Base-by-base conservation (phyloP, 2,888 invertebrate species). In the Ennomos quercinarius region DNA sequence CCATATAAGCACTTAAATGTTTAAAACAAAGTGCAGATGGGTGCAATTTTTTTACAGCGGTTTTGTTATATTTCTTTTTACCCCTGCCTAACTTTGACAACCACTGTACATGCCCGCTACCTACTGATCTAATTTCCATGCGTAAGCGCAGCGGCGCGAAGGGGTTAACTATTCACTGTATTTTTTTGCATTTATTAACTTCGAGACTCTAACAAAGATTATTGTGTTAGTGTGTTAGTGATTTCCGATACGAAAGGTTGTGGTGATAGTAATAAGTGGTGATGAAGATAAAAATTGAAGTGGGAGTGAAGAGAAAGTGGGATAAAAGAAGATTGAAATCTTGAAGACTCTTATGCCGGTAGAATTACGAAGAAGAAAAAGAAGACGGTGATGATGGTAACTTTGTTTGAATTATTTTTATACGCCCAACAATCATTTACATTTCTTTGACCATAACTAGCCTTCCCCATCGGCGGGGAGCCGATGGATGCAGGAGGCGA, bases 91-190 rank as follows among this genome's bases (percentile, higher is more conserved):
- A n/a, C 72, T 84, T 92, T 91, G 88, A 81, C 77, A 76, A 58
- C 61, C 89, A 10, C 68, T 65, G 65, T 58, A 49, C 64, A 63
- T 70, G 70, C 70, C 27, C 6, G 84, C 88, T 91, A 88, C 90
- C 90, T 89, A 91, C 89, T 92, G 92, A 91, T 92, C 92, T 92
- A 91, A 92, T 92, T 92, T 92, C 92, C 92, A 92, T 92, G 91
- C 91, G 91, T 78, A 65, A 72, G 80, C 90, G 91, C 85, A 77
- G 79, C 83, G 77, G 17, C 77, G 62, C 74, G 81, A 87, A 89
- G 84, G 90, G 92, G 88, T 90, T 88, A 85, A 77, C 88, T 87
- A 87, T 91, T 89, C 87, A 84, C 79, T 86, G 83, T 87, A 83
- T 83, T 87, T 85, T 89, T 73, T 78, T 85, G 90, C 86, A 89